These are phyloP conservation scores for Megaptera novaeangliae DNA, from an alignment of 2,113 vertebrate genomes.

Conservation along the genomic window DNA sequence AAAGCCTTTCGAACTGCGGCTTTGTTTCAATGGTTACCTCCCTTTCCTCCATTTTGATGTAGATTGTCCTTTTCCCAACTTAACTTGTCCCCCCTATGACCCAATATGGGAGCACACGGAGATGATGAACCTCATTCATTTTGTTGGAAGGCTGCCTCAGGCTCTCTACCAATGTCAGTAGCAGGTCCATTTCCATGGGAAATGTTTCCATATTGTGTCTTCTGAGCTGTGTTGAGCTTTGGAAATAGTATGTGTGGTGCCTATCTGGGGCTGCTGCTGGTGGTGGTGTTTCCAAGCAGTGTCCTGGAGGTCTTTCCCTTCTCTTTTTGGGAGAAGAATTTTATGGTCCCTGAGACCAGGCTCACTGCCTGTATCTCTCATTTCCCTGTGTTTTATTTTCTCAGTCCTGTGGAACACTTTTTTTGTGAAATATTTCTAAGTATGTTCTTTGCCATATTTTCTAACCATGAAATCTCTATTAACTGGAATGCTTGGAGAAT, in stretches of 20 bases:
- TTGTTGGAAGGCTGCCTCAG: not conserved
- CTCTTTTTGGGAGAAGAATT: not conserved
- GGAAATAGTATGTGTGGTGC: not conserved
- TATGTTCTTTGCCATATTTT: not conserved
- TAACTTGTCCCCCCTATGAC: no score
- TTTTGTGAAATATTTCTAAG: not conserved
- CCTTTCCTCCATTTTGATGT: not conserved
- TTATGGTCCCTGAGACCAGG: not conserved
- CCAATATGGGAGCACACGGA: fast-evolving
- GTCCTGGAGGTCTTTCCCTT: not conserved
- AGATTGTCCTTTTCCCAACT: not conserved
- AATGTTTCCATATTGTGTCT: not conserved
- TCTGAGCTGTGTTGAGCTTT: not conserved
- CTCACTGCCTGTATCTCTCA: not conserved
- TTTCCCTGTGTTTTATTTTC: not conserved
- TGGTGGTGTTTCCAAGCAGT: not conserved
- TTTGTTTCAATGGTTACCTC: not conserved
- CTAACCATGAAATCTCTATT: not conserved
- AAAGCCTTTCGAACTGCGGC: not conserved
- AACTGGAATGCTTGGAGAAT: not conserved
- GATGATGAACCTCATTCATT: fast-evolving
- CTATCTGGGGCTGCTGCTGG: fast-evolving
- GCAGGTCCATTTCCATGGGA: not conserved
- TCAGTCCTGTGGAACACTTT: not conserved
- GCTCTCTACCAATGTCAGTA: not conserved